These are phyloP conservation scores for Drosophila pseudotakahashii DNA, from an alignment of 2,888 invertebrate genomes.

Conservation along the genomic window DNA sequence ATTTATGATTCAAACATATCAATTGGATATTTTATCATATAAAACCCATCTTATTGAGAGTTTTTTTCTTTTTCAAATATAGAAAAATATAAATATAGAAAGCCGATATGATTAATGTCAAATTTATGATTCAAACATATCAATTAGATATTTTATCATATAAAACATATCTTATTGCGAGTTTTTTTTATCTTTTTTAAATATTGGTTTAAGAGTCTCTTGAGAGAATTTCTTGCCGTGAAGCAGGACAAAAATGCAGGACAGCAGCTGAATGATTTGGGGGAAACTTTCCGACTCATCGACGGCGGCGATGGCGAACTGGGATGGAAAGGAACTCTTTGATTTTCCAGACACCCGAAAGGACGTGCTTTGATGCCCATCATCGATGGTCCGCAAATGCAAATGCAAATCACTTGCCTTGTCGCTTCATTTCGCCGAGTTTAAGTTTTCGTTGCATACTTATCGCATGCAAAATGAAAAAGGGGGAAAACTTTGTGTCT, in stretches of 20 bases:
- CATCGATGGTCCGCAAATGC: conserved; percentile 28
- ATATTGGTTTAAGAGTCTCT: too few relatives aligned
- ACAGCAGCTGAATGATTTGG: conserved; percentile 5
- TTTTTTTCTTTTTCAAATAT: too few relatives aligned
- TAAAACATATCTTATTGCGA: too few relatives aligned
- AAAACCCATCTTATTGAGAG: too few relatives aligned
- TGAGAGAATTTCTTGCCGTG: not conserved
- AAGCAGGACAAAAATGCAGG: not conserved
- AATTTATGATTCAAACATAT: too few relatives aligned
- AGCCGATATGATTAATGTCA: too few relatives aligned
- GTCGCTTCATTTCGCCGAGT: conserved; percentile 33
- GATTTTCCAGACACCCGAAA: conserved; percentile 27
- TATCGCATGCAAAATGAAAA: conserved; percentile 8
- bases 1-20: too few relatives aligned
- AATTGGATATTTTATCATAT: too few relatives aligned
- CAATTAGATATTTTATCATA: too few relatives aligned
- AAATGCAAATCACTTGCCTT: conserved; percentile 41
- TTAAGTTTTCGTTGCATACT: conserved; percentile 29
- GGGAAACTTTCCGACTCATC: conserved; percentile 18
- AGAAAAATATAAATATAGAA: too few relatives aligned
- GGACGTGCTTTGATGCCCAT: conserved; percentile 41
- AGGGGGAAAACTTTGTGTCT: not conserved
- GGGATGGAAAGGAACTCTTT: conserved; percentile 19
- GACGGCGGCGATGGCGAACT: not conserved
- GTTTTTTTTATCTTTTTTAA: too few relatives aligned